These are phyloP conservation scores for Artemisiospiza belli DNA, from an alignment of 2,113 vertebrate species.

Conservation along the genomic window DNA sequence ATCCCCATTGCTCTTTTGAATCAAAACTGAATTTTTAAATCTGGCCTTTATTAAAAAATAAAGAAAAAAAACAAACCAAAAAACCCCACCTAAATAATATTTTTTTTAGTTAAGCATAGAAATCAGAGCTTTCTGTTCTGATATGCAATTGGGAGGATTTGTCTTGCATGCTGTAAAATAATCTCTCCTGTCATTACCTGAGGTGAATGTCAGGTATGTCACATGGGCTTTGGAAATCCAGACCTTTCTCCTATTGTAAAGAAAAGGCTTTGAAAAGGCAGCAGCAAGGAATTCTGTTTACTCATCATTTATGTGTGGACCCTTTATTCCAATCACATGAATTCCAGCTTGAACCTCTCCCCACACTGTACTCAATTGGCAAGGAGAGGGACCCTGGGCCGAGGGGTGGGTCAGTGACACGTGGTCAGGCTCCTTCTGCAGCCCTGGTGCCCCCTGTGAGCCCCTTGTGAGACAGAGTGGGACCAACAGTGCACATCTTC, in stretches of 20 bases:
- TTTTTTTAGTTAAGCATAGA: neutral
- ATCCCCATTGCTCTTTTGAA: neutral
- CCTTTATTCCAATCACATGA: neutral
- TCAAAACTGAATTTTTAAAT: neutral
- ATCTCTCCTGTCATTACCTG: neutral
- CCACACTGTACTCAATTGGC: accelerated
- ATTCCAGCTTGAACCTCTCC: neutral
- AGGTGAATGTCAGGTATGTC: neutral
- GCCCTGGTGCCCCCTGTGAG: neutral
- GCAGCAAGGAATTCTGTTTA: neutral
- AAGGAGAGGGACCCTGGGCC: neutral
- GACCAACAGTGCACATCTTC: neutral
- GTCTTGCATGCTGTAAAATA: neutral
- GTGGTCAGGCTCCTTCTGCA: neutral
- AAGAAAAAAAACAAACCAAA: too few species aligned
- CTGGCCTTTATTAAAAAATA: neutral
- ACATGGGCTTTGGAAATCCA: neutral
- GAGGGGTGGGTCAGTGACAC: neutral
- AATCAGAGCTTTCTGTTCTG: neutral
- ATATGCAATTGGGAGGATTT: neutral
- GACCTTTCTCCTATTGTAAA: neutral
- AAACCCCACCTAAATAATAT: neutral
- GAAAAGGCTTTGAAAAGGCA: neutral
- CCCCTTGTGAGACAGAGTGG: neutral
- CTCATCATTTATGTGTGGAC: neutral